Base-by-base conservation (phyloP, 2,797 vertebrate species). In the Syncerus caffer region DNA sequence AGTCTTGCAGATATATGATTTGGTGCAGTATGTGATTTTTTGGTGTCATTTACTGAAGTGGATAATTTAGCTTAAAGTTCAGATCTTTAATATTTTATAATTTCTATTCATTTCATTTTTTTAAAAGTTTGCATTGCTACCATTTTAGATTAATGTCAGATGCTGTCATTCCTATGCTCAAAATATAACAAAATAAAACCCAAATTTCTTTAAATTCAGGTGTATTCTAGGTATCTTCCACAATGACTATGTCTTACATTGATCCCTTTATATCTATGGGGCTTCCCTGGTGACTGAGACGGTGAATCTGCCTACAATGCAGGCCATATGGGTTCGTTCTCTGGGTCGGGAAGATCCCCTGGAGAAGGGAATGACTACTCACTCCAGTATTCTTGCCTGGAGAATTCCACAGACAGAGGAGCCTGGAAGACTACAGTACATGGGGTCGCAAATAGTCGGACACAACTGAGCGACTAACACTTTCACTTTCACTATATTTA, bases 21-120 rank as follows among this genome's bases (percentile, higher is more conserved):
- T 92, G 50, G 21, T 84, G 10, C 3, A 71, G 6, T 93, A 17
- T 92, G 16, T 84, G 25, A n/a, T 27, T 86, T 92, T 89, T 74
- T 89, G 13, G 7, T 95, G 19, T 13, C n/a, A 57, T 82, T 92
- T 21, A 82, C 9, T 62, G 34, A 86, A 96, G 38, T 74, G 38
- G 17, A 2, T 53, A n/a, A 55, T 55, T 58, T 53, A 76, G 3
- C 25, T 42, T 45, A 38, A 88, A 85, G 11, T 86, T 93, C 31
- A 93, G 47, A 57, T 38, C 27, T 55, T 92, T 4, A 58, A 0
- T 14, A 45, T 85, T 92, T 95, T 85, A 27, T 93, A 62, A 57
- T 93, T 62, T 12, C 10, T 29, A 42, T 62, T 74, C 2, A 14
- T 85, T 79, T 45, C 19, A 50, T 34, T 79, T 71, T 71, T 53